Evolutionary conservation across 2,113 vertebrate genomes (phyloP), one percentile per base, ranked within the genome.

Genomic region (Brienomyrus longianalis): DNA sequence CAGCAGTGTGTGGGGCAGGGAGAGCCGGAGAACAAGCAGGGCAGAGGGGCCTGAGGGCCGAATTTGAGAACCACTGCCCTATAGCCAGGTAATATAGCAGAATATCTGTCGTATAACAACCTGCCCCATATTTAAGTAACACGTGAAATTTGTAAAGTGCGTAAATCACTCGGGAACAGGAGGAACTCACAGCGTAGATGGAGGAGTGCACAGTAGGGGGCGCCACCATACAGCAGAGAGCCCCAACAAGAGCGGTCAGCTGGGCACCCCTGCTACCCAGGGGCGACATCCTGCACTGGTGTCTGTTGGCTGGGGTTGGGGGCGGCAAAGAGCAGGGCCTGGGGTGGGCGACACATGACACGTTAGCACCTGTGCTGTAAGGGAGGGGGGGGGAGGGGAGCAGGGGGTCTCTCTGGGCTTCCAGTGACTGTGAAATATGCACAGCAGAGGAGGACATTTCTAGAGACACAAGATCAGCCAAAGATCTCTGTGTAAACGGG

Each of bases 171-270:
- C 51, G 2, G 8, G 66, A 43, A 11, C 48, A 31, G n/a, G 39
- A 19, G 15, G 11, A 54, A 95, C 96, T 96, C 92, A 96, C 96
- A 88, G 95, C 94, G 48, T 95, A 96, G 91, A 97, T 96, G 90
- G 95, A 96, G 50, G 95, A 95, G 23, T 94, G 90, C 11, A 94
- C 91, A 1, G 94, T 91, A 48, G 92, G 93, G 2, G 93, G 92
- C 21, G 92, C 27, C 89, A 94, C 86, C 31, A 92, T 6, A 86
- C 91, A 91, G 92, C 90, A 94, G 39, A 95, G 89, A 45, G 91
- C 87, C 90, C 95, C 88, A 31, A 87, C 2, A 21, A 94, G 77
- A 35, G 94, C 86, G 35, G 90, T 91, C 90, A 93, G 56, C 3
- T 4, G 91, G 86, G 92, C 80, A 13, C 86, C 66, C 88, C 87